Base-by-base conservation (phyloP, 2,113 vertebrate genomes). In the Protobothrops flavoviridis region DNA sequence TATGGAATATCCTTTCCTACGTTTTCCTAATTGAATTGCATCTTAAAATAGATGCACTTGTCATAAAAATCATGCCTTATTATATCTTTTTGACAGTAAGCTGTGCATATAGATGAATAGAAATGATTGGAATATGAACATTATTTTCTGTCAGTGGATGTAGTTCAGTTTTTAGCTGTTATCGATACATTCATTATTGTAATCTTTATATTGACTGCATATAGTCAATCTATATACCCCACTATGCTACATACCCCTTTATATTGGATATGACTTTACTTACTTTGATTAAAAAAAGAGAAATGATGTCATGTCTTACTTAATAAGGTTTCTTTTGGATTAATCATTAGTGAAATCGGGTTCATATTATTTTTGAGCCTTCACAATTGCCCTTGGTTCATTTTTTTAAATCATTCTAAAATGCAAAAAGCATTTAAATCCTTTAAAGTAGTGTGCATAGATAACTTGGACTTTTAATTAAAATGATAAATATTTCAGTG, bases 271-370 rank as follows among this genome's bases (percentile, higher is more conserved):
- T 11, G 90, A 45, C 39, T 90, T 85, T 81, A 17, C 87, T 91
- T 90, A 92, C 85, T 74, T 94, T 94, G 81, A 88, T 59, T 86
- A 56, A 50, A 93, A n/a, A 5, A 43, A 91, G 61, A 88, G 59
- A 23, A 39, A 52, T 87, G 52, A 88, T 92, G 93, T 94, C 53
- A 20, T 90, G 92, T 93, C 90, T 92, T 39, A 90, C 92, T 59
- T 81, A 53, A 61, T 23, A 33, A 92, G 23, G 53, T 39, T 29
- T 61, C 59, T 89, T 53, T 89, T 85, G 50, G 45, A 85, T 81
- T 69, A 17, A 64, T 33, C 33, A 45, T 39, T 59, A 89, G 24
- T 89, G 56, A 89, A 13, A 61, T 61, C 39, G 15, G 33, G 33
- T 81, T 81, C 74, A 21, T 17, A 43, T 81, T 81, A 43, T 43